Base-by-base conservation (phyloP, 2,113 vertebrate species). In the Stigmatopora nigra region DNA sequence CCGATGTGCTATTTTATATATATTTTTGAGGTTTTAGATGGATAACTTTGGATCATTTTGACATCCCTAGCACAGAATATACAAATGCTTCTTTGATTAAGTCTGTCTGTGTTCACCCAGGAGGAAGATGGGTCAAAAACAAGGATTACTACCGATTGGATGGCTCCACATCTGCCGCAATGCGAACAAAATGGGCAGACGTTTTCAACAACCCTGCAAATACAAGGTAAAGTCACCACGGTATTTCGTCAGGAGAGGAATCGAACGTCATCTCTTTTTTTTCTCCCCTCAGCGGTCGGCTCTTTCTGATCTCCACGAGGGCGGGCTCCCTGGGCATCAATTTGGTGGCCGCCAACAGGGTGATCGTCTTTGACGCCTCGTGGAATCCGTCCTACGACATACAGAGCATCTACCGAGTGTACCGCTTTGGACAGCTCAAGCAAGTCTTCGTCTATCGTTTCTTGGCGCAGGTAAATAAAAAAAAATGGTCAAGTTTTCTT, bases 321-420 rank as follows among this genome's bases (percentile, higher is more conserved):
- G 97, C 97, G 1, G 96, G 97, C 59, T 98, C 94, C 52, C 92
- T 99, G 0, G 97, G 97, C 57, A 99, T 99, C 80, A 99, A 99
- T 78, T 91, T 99, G 0, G 94, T 98, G 63, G 93, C 93, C 70
- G 93, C 96, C 59, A 99, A 98, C 83, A 88, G 97, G 81, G 97
- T 99, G 17, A 91, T 99, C 73, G 93, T 99, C 86, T 99, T 98
- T 59, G 97, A 99, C 59, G 97, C 97, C 11, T 99, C 95, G 0
- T 98, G 97, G 97, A 99, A 99, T 84, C 97, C 96, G 0, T 96
- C 94, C 0, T 94, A 96, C 19, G 97, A 99, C 84, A 91, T 98
- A 53, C 97, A 99, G 89, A 99, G 97, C 87, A 95, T 99, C 76
- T 99, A 97, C 89, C 92, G 97, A 78, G 97, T 98, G 64, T 98